Percentiles rank a stretch among this genome's conserved stretches.
Conservation (phyloP, 2,888 invertebrate species). For the Glyphotaelius pellucidus region DNA sequence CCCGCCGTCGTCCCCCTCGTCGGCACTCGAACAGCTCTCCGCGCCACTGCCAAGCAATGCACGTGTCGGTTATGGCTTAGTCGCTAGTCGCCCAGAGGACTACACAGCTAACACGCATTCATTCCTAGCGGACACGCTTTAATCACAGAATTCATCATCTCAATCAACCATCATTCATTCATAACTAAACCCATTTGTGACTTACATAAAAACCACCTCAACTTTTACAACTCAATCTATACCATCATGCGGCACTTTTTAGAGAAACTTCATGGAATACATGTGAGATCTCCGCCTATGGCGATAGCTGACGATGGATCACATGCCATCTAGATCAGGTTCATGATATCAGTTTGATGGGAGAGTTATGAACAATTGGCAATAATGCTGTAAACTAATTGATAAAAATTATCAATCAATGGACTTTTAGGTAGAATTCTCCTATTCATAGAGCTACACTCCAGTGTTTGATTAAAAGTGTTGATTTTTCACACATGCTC, state of each 20-base stretch:
- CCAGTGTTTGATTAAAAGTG: too few relatives aligned
- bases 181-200: not conserved
- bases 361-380: too few relatives aligned
- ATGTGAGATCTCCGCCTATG: too few relatives aligned
- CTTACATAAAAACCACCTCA: not conserved
- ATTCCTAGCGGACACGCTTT: conserved; percentile 43
- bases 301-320: too few relatives aligned
- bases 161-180: not conserved
- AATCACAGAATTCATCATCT: not conserved
- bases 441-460: not conserved
- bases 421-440: not conserved
- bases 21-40: conserved; percentile 87
- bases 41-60: conserved; percentile 57
- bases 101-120: conserved; percentile 51
- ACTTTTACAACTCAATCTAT: not conserved
- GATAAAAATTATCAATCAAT: not conserved
- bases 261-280: too few relatives aligned
- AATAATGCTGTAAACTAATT: not conserved
- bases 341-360: too few relatives aligned
- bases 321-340: too few relatives aligned
- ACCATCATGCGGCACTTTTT: too few relatives aligned
- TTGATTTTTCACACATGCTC: too few relatives aligned
- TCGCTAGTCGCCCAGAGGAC: conserved; percentile 42
- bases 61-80: conserved; percentile 39
- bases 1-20: conserved; percentile 86